phyloP scores from a whole-genome alignment of 2,888 invertebrate species.

The Apamea monoglypha region DNA sequence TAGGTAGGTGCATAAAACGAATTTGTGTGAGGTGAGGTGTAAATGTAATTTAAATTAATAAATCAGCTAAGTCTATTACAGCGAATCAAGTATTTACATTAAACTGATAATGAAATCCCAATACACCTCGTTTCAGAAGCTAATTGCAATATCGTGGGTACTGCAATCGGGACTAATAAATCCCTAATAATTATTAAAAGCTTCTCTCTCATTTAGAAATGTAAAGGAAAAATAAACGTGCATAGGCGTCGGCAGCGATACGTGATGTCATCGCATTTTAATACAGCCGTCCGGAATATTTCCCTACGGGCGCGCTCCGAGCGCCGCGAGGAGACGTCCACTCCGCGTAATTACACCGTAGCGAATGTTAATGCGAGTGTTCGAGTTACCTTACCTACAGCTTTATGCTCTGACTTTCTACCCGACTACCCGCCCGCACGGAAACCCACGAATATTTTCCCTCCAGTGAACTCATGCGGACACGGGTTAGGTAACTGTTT shows the following conservation, averaged over 20 bases:
- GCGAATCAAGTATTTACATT: neutral
- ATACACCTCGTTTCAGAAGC: neutral
- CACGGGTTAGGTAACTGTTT: slow-evolving; percentile 50
- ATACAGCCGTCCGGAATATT: slow-evolving; percentile 68
- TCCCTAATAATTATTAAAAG: slow-evolving; percentile 1
- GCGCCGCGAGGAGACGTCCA: slow-evolving; percentile 62
- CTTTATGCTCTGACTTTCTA: slow-evolving; percentile 48
- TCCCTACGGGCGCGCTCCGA: slow-evolving; percentile 64
- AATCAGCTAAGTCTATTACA: neutral
- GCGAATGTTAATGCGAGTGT: slow-evolving; percentile 63
- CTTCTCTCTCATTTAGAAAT: slow-evolving; percentile 27
- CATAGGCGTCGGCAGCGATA: slow-evolving; percentile 40
- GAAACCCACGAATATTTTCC: slow-evolving; percentile 44
- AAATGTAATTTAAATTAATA: slow-evolving; percentile 7
- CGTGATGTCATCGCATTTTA: slow-evolving; percentile 72
- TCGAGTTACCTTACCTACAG: slow-evolving; percentile 42
- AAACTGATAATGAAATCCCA: neutral
- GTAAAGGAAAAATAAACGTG: slow-evolving; percentile 20
- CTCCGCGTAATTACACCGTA: slow-evolving; percentile 74
- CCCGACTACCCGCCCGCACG: slow-evolving; percentile 27
- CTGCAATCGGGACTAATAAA: slow-evolving; percentile 1
- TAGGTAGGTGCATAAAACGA: neutral
- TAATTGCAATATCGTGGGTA: neutral
- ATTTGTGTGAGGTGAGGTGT: neutral
- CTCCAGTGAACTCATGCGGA: slow-evolving; percentile 36